Base-by-base conservation (phyloP, 2,797 vertebrate species). In the Pitangus sulphuratus region DNA sequence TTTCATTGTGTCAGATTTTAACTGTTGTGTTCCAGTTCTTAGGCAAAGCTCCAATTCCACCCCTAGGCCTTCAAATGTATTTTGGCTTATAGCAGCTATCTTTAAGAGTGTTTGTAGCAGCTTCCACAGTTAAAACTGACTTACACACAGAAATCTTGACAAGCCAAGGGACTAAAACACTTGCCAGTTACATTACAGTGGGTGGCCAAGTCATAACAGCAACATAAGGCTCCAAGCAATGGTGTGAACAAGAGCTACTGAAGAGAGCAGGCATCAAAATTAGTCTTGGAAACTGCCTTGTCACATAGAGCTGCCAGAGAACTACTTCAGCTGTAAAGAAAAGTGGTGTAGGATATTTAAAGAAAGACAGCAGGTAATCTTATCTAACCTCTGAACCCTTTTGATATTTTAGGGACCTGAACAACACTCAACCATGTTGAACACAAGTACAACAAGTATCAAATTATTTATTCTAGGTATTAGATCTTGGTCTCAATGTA, bases 191-290 rank as follows among this genome's bases (percentile, higher is more conserved):
- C 45, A 77, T 71, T 94, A 33, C 15, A 84, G 87, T 80, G 53
- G 57, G 79, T 85, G 79, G 70, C 72, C 81, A 91, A 90, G 68
- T 87, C 45, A 25, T 61, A 95, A 92, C 45, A 87, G 71, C 45
- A 90, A 87, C 79, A 85, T 6, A 90, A 71, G 62, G 58, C 78
- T 92, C 45, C 57, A 65, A 69, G 84, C 30, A 96, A 87, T 47
- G 28, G 45, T 1, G 1, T 57, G 57, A 94, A 82, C 56, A 66
- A 77, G 81, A 94, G 37, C 68, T 78, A n/a, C 69, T 37, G 48
- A 85, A 80, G 60, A 80, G 33, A 89, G 70, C 33, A 76, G 62
- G 74, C 57, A 68, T 11, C 54, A 94, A 18, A 91, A 92, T n/a
- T 61, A 84, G 30, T 71, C 53, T 84, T 65, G 35, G 64, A 91